Conservation (phyloP, 1,140 invertebrate species). For the Aphelenchoides fujianensis region DNA sequence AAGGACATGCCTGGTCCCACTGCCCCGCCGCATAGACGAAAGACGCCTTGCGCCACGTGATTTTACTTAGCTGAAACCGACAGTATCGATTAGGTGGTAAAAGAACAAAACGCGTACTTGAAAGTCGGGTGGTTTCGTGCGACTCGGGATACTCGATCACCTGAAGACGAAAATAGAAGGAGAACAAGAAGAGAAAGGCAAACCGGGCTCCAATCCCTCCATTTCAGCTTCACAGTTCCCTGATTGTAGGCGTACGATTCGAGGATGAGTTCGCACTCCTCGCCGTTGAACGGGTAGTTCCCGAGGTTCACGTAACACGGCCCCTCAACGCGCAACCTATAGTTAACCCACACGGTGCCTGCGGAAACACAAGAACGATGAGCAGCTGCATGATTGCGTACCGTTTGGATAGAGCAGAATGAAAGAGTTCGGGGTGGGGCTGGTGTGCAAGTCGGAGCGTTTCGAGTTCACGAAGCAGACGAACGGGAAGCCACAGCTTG, state of each 20-base stretch:
- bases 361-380: neutral
- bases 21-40: constrained; percentile 54
- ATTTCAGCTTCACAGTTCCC: constrained; percentile 57
- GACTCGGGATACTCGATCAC: constrained; percentile 52
- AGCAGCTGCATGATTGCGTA: too few species aligned
- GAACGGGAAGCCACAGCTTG: constrained; percentile 45
- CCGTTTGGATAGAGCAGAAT: constrained; percentile 50
- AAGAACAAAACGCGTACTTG: too few species aligned
- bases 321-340: constrained; percentile 49
- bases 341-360: constrained; percentile 37
- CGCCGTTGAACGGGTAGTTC: constrained; percentile 50
- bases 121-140: constrained; percentile 61
- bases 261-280: constrained; percentile 49
- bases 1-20: constrained; percentile 44
- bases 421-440: constrained; percentile 50
- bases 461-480: constrained; percentile 39
- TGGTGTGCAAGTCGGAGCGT: constrained; percentile 43
- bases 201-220: too few species aligned
- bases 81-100: too few species aligned
- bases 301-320: constrained; percentile 30
- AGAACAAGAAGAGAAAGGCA: constrained; percentile 49
- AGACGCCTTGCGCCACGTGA: constrained; percentile 48
- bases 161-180: constrained; percentile 42
- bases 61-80: too few species aligned
- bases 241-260: constrained; percentile 61